Percentiles rank a stretch among this genome's conserved stretches.
phyloP scores from a whole-genome alignment of 2,888 invertebrate species.

The Nomada ruficornis region DNA sequence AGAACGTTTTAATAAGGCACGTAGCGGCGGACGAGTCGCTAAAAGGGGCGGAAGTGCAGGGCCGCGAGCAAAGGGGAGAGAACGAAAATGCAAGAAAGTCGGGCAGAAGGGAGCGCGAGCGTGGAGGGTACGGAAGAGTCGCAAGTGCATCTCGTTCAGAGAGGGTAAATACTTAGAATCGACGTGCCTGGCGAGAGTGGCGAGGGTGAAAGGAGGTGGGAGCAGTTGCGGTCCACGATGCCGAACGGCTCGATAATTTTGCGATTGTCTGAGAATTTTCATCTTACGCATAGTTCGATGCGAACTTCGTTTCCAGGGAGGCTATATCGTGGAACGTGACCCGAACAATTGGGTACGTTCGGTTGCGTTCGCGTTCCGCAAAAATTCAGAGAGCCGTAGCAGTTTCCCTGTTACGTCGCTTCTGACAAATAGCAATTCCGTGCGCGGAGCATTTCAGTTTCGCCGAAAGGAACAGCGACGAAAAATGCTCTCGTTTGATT shows the following conservation, averaged over 20 bases:
- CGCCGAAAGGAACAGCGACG: too few species aligned
- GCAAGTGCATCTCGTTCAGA: slow-evolving; percentile 56
- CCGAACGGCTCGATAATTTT: slow-evolving; percentile 70
- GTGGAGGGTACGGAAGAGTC: slow-evolving; percentile 38
- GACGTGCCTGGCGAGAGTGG: slow-evolving; percentile 47
- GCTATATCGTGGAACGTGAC: slow-evolving; percentile 3
- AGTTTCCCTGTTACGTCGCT: slow-evolving; percentile 16
- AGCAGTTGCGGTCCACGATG: slow-evolving; percentile 45
- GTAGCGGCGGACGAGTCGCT: slow-evolving; percentile 54
- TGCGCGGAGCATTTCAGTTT: not conserved
- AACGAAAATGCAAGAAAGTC: slow-evolving; percentile 29
- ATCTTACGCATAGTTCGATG: slow-evolving; percentile 17
- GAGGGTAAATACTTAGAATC: slow-evolving; percentile 63
- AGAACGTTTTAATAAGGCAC: slow-evolving; percentile 74
- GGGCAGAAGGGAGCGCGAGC: slow-evolving; percentile 3
- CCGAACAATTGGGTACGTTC: slow-evolving; percentile 15
- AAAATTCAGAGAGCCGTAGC: slow-evolving; percentile 4
- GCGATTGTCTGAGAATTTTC: slow-evolving; percentile 45
- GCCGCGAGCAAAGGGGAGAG: slow-evolving; percentile 31
- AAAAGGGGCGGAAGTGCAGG: slow-evolving; percentile 51
- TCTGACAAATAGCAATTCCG: slow-evolving; percentile 18
- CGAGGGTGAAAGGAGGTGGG: not conserved
- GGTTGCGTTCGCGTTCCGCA: slow-evolving; percentile 10
- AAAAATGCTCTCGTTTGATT: not conserved
- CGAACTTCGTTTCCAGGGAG: slow-evolving; percentile 21